Evolutionary conservation across 1,140 invertebrate species (phyloP), one percentile per base, ranked within the genome.

Genomic region (Drosophila prosaltans): DNA sequence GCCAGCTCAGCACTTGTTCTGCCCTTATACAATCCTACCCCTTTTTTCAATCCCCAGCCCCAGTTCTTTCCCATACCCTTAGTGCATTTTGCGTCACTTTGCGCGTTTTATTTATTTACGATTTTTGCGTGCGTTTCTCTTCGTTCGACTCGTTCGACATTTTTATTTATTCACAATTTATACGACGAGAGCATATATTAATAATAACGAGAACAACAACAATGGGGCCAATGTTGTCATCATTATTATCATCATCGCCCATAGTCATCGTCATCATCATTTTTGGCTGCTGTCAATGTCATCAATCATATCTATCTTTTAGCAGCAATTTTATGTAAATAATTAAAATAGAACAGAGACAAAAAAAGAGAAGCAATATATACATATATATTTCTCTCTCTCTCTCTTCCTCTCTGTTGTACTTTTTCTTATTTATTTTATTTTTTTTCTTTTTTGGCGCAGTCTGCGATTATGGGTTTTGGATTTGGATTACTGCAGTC

Each of bases 131-230:
- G 77, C 69, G 68, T 72, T 65, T 55, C 43, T 58, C 30, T 26
- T 48, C 48, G 63, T 71, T 39, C 40, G 16, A 16, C 16, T 57
- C 48, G 63, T 71, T 71, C 69, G 63, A 61, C 67, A 54, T 48
- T 45, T 69, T 78, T 78, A 72, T 79, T 72, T 80, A 69, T 69
- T 74, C 75, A 66, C 64, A 81, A 81, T 86, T 76, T 86, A 82
- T 79, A 73, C 63, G 78, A 55, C 60, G 64, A 39, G 32, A 26
- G 69, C 57, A 63, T 40, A 77, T 72, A 78, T 69, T 74, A 68
- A 78, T 32, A 71, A 30, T 48, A 54, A 65, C 24, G 51, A 26
- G 45, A 59, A 51, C 43, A 55, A 39, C 59, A 28, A 51, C 51
- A 51, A 30, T 41, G 41, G 61, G 41, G 61, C 61, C 41, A 63